Evolutionary conservation across 2,113 vertebrate genomes (phyloP), one percentile per base, ranked within the genome.

Genomic region (Monarcha castaneiventris): DNA sequence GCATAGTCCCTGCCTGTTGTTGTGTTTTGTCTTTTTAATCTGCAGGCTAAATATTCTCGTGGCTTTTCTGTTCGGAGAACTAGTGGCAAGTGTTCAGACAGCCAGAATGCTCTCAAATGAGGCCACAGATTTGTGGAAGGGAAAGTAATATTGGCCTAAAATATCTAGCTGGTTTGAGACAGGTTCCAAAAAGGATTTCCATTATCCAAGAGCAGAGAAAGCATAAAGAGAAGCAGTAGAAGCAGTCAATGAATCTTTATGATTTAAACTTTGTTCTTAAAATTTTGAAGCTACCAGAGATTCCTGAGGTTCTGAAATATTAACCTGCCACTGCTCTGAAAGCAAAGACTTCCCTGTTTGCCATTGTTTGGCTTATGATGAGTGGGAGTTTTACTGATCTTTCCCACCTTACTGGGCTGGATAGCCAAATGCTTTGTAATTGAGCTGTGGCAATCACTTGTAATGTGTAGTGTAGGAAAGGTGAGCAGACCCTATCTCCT

Each of bases 401-500:
- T 69, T 90, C 54, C 41, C 7, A 25, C 25, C 44, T 63, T 81
- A 30, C 44, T 55, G 54, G 41, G 21, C 86, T 61, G 64, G 35
- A 33, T 46, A 74, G 29, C 59, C 83, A 93, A 48, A 58, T 6
- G 3, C 64, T 84, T 94, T 81, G 52, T 81, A 74, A 88, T 46
- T 71, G 78, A 84, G 39, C 79, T 64, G 44, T 54, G 66, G 54
- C 69, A 87, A n/a, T 92, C 33, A 39, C 67, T 94, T 80, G 59
- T 85, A 71, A 77, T 11, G 26, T 11, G n/a, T 84, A n/a, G 43
- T 32, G 23, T 35, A 81, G 79, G 63, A 77, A 68, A 68, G 83
- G 78, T 71, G 82, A 71, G 85, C 72, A 90, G 94, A 95, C 83
- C 73, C 83, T 58, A 66, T 93, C 88, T 89, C 68, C 44, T 77